A percentile compares a stretch with the other conserved stretches of the same genome.
phyloP scores from a whole-genome alignment of 1,140 invertebrate species.

The Zaprionus vittiger region DNA sequence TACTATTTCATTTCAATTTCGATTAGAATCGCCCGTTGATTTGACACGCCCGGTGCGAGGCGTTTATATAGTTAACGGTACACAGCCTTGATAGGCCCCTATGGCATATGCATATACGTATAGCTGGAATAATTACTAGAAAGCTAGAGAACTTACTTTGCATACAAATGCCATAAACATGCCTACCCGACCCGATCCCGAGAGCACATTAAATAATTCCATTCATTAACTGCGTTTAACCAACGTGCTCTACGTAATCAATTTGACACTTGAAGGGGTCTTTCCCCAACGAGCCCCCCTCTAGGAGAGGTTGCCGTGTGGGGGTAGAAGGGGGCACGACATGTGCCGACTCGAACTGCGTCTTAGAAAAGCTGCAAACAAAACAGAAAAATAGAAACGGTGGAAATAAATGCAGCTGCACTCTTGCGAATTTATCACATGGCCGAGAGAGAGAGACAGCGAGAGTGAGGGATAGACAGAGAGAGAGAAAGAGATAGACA shows the following conservation, averaged over 20 bases:
- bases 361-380: conserved; percentile 35
- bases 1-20: not conserved
- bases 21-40: conserved; percentile 6
- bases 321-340: not conserved
- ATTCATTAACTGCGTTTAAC: conserved; percentile 66
- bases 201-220: conserved; percentile 43
- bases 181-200: not conserved
- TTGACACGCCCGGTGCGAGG: not conserved
- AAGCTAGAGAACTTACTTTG: conserved; percentile 15
- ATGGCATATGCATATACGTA: not conserved
- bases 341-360: conserved; percentile 42
- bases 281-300: not conserved
- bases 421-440: conserved; percentile 35
- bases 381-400: conserved; percentile 14
- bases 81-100: conserved; percentile 14
- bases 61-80: conserved; percentile 12
- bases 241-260: conserved; percentile 64
- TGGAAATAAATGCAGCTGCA: conserved; percentile 31
- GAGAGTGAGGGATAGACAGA: not conserved
- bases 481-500: not conserved
- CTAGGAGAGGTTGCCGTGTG: not conserved
- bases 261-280: conserved; percentile 65
- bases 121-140: not conserved
- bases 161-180: conserved; percentile 22
- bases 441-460: not conserved